Base-by-base conservation (phyloP, 2,113 vertebrate species). In the Dendrocopos noguchii region DNA sequence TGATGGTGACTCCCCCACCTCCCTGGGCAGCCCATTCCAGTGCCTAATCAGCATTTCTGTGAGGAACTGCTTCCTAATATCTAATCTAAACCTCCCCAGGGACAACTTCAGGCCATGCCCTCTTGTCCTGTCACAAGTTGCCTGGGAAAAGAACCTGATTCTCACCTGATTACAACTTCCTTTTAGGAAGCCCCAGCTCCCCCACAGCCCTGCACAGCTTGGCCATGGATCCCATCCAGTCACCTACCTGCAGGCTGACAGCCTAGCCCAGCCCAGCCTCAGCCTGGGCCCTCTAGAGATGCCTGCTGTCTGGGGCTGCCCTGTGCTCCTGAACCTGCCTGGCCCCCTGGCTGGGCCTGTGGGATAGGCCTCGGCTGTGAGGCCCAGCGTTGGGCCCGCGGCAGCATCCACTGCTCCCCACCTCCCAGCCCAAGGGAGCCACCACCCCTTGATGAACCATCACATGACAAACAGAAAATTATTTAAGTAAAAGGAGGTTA, bases 231-330 rank as follows among this genome's bases (percentile, higher is more conserved):
- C 27, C 34, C 3, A 4, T 31, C 0, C 0, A 61, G 19, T 39
- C 3, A 39, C 28, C 60, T 18, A 39, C 25, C 20, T 21, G 29
- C n/a, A 33, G 28, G 33, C 55, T 3, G 6, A 25, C 55, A 15
- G 47, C 52, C 29, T 1, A 1, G 47, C 52, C 24, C 0, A 1
- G 61, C 25, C 39, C 52, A 25, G 24, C 19, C n/a, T 22, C 2
- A 2, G 44, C 31, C 61, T 7, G 18, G 50, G 9, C 18, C 20
- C 1, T 3, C 16, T 0, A 0, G 42, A 63, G 22, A 11, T 1
- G 3, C 18, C 66, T 3, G 3, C 25, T 10, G 4, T 15, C 39
- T 16, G 21, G 39, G 42, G 20, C 9, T 66, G 20, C 42, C 39
- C 8, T 3, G 11, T 24, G 75, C n/a, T 33, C 44, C 31, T 12